Conservation (phyloP, 1,140 invertebrate species). For the Scaptomyza hsui region DNA sequence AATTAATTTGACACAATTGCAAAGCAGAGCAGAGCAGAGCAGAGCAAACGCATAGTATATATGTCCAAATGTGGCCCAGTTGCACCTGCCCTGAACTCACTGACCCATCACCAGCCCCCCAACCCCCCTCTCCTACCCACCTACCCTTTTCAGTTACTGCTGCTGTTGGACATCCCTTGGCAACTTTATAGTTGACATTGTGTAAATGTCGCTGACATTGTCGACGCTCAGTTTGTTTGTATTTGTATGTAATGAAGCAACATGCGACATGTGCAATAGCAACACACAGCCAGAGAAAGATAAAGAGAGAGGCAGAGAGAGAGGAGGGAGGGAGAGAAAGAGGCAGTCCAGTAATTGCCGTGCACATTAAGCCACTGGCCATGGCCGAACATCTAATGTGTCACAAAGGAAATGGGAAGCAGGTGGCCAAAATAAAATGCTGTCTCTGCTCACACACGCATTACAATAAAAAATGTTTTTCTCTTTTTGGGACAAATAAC, state of each 20-base stretch:
- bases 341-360: slow-evolving; percentile 28
- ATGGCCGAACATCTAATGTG: slow-evolving; percentile 30
- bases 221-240: slow-evolving; percentile 43
- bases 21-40: slow-evolving; percentile 51
- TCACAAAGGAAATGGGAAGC: slow-evolving; percentile 9
- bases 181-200: slow-evolving; percentile 66
- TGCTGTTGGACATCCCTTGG: slow-evolving; percentile 18
- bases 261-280: slow-evolving; percentile 34
- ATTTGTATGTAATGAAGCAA: slow-evolving; percentile 61
- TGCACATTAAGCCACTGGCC: slow-evolving; percentile 41
- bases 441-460: slow-evolving; percentile 32
- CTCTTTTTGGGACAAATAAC: neutral
- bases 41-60: slow-evolving; percentile 34
- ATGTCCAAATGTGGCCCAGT: slow-evolving; percentile 50
- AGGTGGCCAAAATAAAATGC: slow-evolving; percentile 22
- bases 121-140: neutral
- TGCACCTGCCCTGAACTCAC: slow-evolving; percentile 36
- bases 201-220: slow-evolving; percentile 70
- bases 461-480: slow-evolving; percentile 52
- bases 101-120: neutral
- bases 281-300: neutral
- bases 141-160: neutral
- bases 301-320: neutral
- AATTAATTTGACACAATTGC: slow-evolving; percentile 78
- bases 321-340: neutral